Evolutionary conservation across 2,888 invertebrate genomes (phyloP), one percentile per base, ranked within the genome.

Genomic region (Hypsopygia costalis): DNA sequence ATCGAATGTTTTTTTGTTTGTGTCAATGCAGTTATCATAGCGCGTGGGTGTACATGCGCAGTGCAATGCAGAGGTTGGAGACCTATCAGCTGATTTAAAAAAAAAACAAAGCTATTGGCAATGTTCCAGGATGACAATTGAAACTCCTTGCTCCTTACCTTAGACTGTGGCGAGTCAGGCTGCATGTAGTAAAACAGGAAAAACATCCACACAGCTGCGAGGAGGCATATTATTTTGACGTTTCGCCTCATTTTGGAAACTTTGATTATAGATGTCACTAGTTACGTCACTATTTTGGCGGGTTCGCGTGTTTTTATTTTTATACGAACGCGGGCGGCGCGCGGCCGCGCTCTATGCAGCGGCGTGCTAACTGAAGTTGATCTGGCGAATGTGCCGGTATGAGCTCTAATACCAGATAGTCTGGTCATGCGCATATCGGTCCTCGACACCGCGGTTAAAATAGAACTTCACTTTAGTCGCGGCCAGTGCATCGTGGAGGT

Each of bases 101-200:
- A 12, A n/a, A 7, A 29, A 11, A 34, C 22, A 34, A 9, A 22
- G n/a, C 36, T 6, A 11, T 12, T 32, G 25, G 32, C 38, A 25
- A 1, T 1, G 6, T 11, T 38, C 38, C 25, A 38, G 16, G 16
- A 16, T 16, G 16, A 16, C 16, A 16, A 16, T 16, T 16, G 16
- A 3, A 7, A 11, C 5, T 30, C 10, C 29, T 30, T 30, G 11
- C 4, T 22, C 7, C 66, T 51, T 60, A 87, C 87, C 87, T 87
- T 87, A 36, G 73, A 67, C 47, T 73, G 76, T 31, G 71, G 50
- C 7, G 83, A 62, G 55, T 83, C 87, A 40, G 87, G 76, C 53
- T 87, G 86, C 81, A 87, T 86, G 62, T 75, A 87, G 65, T 87
- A 88, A 52, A 87, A 76, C 43, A 88, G 62, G 61, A 80, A 76